Base-by-base conservation (phyloP, 2,888 invertebrate genomes). In the Gastrophysa polygoni region DNA sequence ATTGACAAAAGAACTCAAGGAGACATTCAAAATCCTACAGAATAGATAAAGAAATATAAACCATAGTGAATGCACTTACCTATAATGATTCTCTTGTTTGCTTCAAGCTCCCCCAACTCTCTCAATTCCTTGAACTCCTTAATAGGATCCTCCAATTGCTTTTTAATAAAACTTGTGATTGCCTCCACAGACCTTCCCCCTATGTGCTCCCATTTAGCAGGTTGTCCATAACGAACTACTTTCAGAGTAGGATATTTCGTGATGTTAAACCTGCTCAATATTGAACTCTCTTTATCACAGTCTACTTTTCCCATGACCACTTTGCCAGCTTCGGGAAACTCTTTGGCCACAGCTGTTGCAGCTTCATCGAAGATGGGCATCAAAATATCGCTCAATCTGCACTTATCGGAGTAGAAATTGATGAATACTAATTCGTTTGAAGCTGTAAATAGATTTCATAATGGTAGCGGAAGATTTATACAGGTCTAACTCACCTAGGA, bases 341-440 rank as follows among this genome's bases (percentile, higher is more conserved):
- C 90, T 75, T 87, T 87, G 29, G 85, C 82, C 67, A 98, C 88
- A 83, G 92, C 93, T 72, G 92, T 92, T 8, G 97, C 92, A 43
- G 98, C 95, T 81, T 98, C 96, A 81, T 96, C 95, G 83, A 96
- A 99, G 76, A 98, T 91, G 10, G 99, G 99, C 81, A 93, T 92
- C 78, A 99, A 84, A 84, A 96, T 89, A 81, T 95, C 98, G 84
- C 98, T 98, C 85, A 98, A 99, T 77, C 95, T 90, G 84, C 99
- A 99, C 99, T 99, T 99, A 80, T 99, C 98, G 28, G 99, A 99
- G 84, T 98, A 99, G 83, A 99, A 99, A 84, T 99, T 99, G 66
- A 99, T 89, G 83, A 99, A 93, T 65, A 98, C 97, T 82, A 99
- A 84, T 85, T 99, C 98, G 87, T 96, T 95, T 64, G 92, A 90